Base-by-base conservation (phyloP, 2,888 invertebrate species). In the Eledone cirrhosa region DNA sequence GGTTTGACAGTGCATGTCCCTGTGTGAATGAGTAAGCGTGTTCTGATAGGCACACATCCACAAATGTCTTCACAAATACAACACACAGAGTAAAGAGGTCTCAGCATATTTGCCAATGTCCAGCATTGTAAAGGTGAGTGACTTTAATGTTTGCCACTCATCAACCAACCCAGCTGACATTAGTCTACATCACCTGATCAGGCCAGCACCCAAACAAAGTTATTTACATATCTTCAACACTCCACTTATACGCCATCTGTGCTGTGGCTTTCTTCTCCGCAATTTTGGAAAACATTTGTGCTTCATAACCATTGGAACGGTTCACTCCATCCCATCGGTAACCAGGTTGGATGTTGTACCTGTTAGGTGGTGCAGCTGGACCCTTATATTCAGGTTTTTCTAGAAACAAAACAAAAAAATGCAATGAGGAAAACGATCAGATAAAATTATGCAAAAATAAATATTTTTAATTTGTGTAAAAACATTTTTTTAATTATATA, bases 251-350 rank as follows among this genome's bases (percentile, higher is more conserved):
- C 0, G 95, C 95, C 87, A 97, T 96, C 86, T 96, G 95, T 84
- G 94, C 94, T 0, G 93, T 90, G 0, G 98, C 97, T 83, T 93
- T 94, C 78, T 84, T 87, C 59, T 88, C 87, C 0, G 88, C 84
- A n/a, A 84, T 81, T 65, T 87, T 87, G 31, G 86, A 81, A 81
- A 97, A 96, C 93, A 94, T 95, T 87, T 95, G 94, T 86, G 94
- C 94, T 90, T 99, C 99, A 90, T 97, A 99, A 0, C 98, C 99
- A 91, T 95, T 99, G 8, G 97, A 98, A 31, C 99, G 92, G 91
- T 99, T 97, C 0, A 99, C 98, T 0, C 99, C 99, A 90, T 99
- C 99, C 99, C 99, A 99, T 22, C 98, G 93, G 91, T 97, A 95
- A 0, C 99, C 99, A 0, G 99, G 99, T 14, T 93, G 92, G 78